Evolutionary conservation across 1,140 invertebrate species (phyloP).

Genomic region (Lasioglossum albipes): DNA sequence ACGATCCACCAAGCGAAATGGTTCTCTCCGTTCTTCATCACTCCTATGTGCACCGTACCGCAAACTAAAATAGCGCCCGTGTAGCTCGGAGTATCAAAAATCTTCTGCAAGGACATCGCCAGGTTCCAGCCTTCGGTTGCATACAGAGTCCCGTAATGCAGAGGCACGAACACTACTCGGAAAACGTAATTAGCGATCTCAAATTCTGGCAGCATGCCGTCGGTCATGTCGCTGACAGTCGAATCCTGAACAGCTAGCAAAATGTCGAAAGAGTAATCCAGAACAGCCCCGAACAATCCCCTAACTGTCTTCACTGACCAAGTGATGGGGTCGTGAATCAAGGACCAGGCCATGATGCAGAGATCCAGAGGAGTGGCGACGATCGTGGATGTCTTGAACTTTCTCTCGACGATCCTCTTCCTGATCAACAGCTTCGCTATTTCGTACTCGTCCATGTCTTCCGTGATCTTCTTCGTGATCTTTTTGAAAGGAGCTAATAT

Average conservation of each 20-base stretch:
- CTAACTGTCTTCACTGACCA: constrained; percentile 71
- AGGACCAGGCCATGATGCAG: constrained; percentile 76
- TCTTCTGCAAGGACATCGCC: constrained; percentile 68
- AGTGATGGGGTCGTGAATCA: constrained; percentile 71
- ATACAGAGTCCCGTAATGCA: constrained; percentile 69
- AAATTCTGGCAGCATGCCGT: constrained; percentile 67
- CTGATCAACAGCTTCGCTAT: constrained; percentile 10
- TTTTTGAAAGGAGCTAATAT: constrained; percentile 60
- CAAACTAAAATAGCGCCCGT: constrained; percentile 71
- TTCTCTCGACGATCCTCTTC: constrained; percentile 55
- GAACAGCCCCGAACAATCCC: constrained; percentile 69
- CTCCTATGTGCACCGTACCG: constrained; percentile 67
- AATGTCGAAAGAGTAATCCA: constrained; percentile 68
- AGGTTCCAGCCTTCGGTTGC: constrained; percentile 68
- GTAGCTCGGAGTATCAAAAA: constrained; percentile 70
- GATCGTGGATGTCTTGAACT: constrained; percentile 58
- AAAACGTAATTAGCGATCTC: constrained; percentile 76
- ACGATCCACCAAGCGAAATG: constrained; percentile 75
- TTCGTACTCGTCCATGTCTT: constrained; percentile 17
- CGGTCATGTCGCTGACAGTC: constrained; percentile 57
- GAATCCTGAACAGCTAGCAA: constrained; percentile 63
- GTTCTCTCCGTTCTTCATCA: constrained; percentile 65
- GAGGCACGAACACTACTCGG: constrained; percentile 69
- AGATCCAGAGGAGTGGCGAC: constrained; percentile 70
- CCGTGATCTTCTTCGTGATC: background rate